Base-by-base conservation (phyloP, 2,888 invertebrate genomes). In the Didymodactylos carnosus region DNA sequence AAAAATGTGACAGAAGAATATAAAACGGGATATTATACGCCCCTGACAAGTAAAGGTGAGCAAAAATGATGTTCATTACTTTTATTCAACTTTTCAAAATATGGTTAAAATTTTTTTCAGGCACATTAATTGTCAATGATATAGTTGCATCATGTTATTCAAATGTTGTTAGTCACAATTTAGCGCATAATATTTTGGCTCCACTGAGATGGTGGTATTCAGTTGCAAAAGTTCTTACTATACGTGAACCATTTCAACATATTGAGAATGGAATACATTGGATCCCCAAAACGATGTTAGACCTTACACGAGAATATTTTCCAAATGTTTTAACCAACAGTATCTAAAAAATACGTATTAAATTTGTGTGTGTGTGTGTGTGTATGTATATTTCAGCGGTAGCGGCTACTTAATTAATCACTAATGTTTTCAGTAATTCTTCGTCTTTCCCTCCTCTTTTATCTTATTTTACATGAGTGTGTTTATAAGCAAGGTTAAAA, bases 181-280 rank as follows among this genome's bases (percentile, higher is more conserved):
- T 75, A 41, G 75, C 75, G 11, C 75, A 75, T 72, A 39, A 46
- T 13, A 43, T 70, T 11, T 41, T 75, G 69, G 51, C 72, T 40
- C 75, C 75, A 46, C 72, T 72, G 23, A 29, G 75, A 29, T 75
- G 75, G 75, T 75, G 75, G 75, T 75, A 75, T 40, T 46, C 41
- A 23, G 71, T 72, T 39, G 41, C 70, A n/a, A 71, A 70, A 25
- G n/a, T 69, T 35, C 51, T 73, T 27, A 40, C 51, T 62, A 41
- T 69, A 14, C 41, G 49, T 39, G 29, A 70, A 39, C 73, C 73
- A 40, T 71, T 70, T 25, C 41, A 62, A 11, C 10, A 69, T 43
- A 19, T 41, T 19, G 14, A 29, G n/a, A 71, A 71, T 5, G 74
- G 74, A 19, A 74, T 71, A 53, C 74, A 74, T 71, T 74, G 74